These are phyloP conservation scores for Drosophila monieri DNA, from an alignment of 2,888 invertebrate species.

Conservation along the genomic window DNA sequence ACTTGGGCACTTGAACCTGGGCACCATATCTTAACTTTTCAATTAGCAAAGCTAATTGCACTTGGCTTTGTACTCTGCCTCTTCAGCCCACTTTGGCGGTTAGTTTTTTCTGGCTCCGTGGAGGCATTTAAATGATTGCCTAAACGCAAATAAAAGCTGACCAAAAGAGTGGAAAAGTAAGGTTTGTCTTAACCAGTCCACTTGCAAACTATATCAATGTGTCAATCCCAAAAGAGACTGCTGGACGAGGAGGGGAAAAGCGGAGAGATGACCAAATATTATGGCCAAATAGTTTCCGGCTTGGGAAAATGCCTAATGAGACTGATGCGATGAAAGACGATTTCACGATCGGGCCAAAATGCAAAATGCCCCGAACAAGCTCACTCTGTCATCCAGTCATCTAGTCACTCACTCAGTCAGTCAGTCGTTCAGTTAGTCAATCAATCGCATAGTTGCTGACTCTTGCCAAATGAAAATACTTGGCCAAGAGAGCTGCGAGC, in stretches of 20 bases:
- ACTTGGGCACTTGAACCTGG: constrained; percentile 13
- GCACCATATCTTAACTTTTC: constrained; percentile 11
- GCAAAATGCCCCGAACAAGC: constrained; percentile 35
- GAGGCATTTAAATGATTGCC: constrained; percentile 66
- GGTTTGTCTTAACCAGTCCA: constrained; percentile 11
- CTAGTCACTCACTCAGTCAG: constrained; percentile 17
- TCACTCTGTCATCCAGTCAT: constrained; percentile 23
- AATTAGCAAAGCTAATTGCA: constrained; percentile 42
- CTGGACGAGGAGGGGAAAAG: constrained; percentile 40
- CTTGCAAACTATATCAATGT: constrained; percentile 69
- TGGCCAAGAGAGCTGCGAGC: constrained; percentile 29
- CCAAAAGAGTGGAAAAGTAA: constrained; percentile 42
- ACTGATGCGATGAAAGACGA: constrained; percentile 67
- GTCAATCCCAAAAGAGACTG: constrained; percentile 57
- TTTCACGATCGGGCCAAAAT: constrained; percentile 59
- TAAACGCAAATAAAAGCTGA: constrained; percentile 50
- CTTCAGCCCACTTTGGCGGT: background rate
- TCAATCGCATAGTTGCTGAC: constrained; percentile 15
- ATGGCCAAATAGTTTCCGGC: constrained; percentile 77
- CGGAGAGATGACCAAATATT: constrained; percentile 70
- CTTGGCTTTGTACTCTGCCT: constrained; percentile 8
- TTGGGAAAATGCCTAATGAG: constrained; percentile 73
- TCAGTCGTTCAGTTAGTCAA: constrained; percentile 14
- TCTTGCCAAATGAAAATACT: constrained; percentile 38
- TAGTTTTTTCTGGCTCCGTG: constrained; percentile 11